These are phyloP conservation scores for Calycopis cecrops DNA, from an alignment of 1,140 invertebrate genomes.

Conservation along the genomic window DNA sequence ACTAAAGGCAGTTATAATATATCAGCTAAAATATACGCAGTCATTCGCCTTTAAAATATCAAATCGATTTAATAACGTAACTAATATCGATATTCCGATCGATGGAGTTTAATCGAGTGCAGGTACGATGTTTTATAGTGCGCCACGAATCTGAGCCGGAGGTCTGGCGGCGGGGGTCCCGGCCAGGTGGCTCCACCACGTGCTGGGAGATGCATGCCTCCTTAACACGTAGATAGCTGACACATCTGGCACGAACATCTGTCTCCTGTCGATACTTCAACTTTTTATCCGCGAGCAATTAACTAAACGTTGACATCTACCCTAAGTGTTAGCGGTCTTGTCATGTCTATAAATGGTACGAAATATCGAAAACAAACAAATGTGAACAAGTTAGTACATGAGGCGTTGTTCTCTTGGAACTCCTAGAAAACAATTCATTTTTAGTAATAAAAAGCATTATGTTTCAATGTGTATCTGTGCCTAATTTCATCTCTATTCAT, in stretches of 20 bases:
- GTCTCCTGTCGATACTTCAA: slow-evolving; percentile 47
- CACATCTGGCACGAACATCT: slow-evolving; percentile 47
- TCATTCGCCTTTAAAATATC: too few relatives aligned
- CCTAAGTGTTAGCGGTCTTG: slow-evolving; percentile 4
- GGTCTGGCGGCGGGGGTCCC: slow-evolving; percentile 43
- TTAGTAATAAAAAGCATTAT: too few relatives aligned
- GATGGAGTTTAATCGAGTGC: slow-evolving; percentile 4
- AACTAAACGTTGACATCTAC: slow-evolving; percentile 1
- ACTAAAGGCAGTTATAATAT: too few relatives aligned
- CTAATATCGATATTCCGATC: slow-evolving; percentile 10
- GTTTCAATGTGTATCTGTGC: too few relatives aligned
- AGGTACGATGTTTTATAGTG: slow-evolving; percentile 25
- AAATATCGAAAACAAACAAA: too few relatives aligned
- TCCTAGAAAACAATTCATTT: too few relatives aligned
- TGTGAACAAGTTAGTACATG: too few relatives aligned
- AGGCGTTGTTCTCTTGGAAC: too few relatives aligned
- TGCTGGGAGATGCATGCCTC: slow-evolving; percentile 40
- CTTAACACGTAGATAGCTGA: slow-evolving; percentile 33
- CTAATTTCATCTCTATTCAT: too few relatives aligned
- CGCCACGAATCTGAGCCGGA: slow-evolving; percentile 30
- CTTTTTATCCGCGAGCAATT: neutral
- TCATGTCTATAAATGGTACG: too few relatives aligned
- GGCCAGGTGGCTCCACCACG: slow-evolving; percentile 47
- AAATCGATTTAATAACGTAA: slow-evolving; percentile 2
- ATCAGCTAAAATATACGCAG: too few relatives aligned